Conservation (phyloP, 2,113 vertebrate species). For the Peucedramus taeniatus region DNA sequence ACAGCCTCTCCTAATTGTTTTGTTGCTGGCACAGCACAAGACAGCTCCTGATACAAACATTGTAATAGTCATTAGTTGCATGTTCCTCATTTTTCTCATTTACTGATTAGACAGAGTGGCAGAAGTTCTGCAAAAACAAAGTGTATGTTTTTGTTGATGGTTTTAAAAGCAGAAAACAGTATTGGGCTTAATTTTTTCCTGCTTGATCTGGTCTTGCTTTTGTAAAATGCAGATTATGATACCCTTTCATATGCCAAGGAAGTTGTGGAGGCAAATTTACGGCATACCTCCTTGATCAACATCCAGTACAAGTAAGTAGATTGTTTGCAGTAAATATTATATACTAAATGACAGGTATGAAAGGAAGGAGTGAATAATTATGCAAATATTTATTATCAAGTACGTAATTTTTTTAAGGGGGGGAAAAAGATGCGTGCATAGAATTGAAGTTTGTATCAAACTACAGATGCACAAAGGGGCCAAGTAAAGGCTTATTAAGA, state of each 20-base stretch:
- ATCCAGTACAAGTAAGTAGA: not conserved
- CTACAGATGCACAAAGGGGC: not conserved
- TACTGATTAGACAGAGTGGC: not conserved
- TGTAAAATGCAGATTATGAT: not conserved
- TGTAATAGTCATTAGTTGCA: accelerated
- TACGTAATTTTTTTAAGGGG: not conserved
- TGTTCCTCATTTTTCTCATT: not conserved
- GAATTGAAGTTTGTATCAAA: not conserved
- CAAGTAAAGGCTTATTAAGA: not conserved
- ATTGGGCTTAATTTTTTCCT: not conserved
- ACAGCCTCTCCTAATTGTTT: not conserved
- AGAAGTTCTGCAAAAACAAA: not conserved
- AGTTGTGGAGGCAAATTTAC: not conserved
- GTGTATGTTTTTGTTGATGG: not conserved
- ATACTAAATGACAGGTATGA: not conserved
- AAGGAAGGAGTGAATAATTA: not conserved
- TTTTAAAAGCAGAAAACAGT: not conserved
- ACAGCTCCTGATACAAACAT: not conserved
- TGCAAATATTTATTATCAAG: not conserved
- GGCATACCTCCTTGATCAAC: not conserved
- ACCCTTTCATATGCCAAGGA: not conserved
- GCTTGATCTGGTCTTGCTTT: not conserved
- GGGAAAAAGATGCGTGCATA: accelerated
- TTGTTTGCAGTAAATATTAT: not conserved
- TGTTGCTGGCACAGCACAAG: not conserved